phyloP scores from a whole-genome alignment of 2,113 vertebrate genomes.

The Campylomormyrus numenius region DNA sequence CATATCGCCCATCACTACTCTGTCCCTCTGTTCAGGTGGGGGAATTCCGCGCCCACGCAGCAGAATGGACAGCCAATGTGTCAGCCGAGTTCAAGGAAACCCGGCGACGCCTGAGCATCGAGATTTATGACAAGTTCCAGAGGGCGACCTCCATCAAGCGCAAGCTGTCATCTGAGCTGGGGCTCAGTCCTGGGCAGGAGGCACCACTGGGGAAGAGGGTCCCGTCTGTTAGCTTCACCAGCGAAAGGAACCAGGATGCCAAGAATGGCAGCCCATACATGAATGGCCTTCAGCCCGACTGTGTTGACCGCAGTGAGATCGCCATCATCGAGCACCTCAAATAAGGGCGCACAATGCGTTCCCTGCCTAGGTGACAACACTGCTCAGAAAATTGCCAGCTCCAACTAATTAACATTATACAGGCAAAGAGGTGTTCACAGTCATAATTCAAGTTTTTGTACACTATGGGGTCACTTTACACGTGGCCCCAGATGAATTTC shows the following conservation, averaged over 20 bases:
- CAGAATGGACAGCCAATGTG: conserved; percentile 89
- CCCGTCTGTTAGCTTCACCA: conserved; percentile 76
- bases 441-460: background rate
- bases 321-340: conserved; percentile 84
- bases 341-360: conserved; percentile 43
- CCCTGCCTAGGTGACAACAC: background rate
- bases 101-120: conserved; percentile 79
- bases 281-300: conserved; percentile 86
- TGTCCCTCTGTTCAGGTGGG: conserved; percentile 38
- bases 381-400: background rate
- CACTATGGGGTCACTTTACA: conserved; percentile 5
- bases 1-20: background rate
- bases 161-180: conserved; percentile 87
- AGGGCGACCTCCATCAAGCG: conserved; percentile 89
- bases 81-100: conserved; percentile 88
- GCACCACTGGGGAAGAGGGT: conserved; percentile 86
- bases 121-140: conserved; percentile 92
- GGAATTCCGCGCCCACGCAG: conserved; percentile 85
- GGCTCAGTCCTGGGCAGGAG: conserved; percentile 76
- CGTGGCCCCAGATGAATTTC: conserved; percentile 9
- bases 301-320: conserved; percentile 71
- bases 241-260: conserved; percentile 66
- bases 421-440: background rate
- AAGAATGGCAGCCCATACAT: conserved; percentile 88
- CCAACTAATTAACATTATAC: background rate